phyloP scores from a whole-genome alignment of 2,113 vertebrate species.

The Chroicocephalus ridibundus region DNA sequence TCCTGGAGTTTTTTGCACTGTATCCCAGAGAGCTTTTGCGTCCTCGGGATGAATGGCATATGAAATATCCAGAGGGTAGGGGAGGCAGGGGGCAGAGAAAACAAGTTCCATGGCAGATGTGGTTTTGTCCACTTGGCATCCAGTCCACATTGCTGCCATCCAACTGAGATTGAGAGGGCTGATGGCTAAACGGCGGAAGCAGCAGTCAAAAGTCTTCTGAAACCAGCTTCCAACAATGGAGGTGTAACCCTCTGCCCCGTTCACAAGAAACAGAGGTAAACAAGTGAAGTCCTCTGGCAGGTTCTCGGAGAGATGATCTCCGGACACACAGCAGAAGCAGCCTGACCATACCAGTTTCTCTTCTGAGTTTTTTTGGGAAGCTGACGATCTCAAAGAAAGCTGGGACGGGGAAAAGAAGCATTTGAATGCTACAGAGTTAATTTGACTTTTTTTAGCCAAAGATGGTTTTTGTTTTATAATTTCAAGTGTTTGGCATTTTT shows the following conservation, averaged over 20 bases:
- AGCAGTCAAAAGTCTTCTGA: conserved; percentile 89
- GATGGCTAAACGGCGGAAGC: conserved; percentile 81
- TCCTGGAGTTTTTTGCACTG: conserved; percentile 73
- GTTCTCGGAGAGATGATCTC: conserved; percentile 77
- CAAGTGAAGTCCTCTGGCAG: conserved; percentile 82
- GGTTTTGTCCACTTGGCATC: conserved; percentile 70
- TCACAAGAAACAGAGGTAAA: conserved; percentile 85
- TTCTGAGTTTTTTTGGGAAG: conserved; percentile 58
- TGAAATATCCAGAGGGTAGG: conserved; percentile 80
- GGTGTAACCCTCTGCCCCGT: conserved; percentile 78
- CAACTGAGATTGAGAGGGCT: conserved; percentile 84
- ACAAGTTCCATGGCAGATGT: conserved; percentile 75
- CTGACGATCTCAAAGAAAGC: neutral
- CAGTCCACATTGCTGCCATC: conserved; percentile 89
- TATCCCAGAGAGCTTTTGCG: conserved; percentile 87
- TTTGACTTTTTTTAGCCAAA: neutral
- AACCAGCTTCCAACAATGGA: conserved; percentile 86
- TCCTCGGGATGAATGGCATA: conserved; percentile 84
- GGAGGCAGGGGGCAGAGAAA: conserved; percentile 80
- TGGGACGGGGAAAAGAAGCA: neutral
- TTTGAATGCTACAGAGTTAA: neutral
- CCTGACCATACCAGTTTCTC: conserved; percentile 84
- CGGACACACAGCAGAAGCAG: conserved; percentile 84
- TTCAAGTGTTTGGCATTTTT: neutral
- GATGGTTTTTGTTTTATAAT: neutral